Conservation (phyloP, 2,888 invertebrate genomes). For the Eueremaeus valkanovi region DNA sequence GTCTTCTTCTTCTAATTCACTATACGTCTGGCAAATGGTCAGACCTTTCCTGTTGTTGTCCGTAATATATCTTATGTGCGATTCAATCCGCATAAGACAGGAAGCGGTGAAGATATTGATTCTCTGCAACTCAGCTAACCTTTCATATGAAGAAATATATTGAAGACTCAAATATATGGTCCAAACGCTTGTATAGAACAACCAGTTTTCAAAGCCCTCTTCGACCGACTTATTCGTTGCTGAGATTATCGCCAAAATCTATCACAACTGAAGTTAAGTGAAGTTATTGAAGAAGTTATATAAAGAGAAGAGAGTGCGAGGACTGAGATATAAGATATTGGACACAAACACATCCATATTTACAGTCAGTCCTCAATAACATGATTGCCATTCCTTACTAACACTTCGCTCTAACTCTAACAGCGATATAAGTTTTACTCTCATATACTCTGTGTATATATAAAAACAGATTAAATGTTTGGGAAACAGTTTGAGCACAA, state of each 20-base stretch:
- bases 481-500: not conserved
- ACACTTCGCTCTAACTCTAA: not conserved
- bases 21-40: conserved; percentile 8
- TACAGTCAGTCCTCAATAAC: not conserved
- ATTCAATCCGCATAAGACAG: conserved; percentile 12
- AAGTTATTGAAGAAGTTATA: conserved; percentile 15
- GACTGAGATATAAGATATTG: not conserved
- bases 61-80: conserved; percentile 6
- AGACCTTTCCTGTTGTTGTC: conserved; percentile 34
- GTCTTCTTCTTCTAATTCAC: not conserved
- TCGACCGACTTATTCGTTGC: conserved; percentile 27
- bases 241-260: conserved; percentile 31
- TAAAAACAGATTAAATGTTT: not conserved
- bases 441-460: not conserved
- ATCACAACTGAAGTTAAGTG: conserved; percentile 7
- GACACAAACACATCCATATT: not conserved
- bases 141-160: not conserved
- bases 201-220: not conserved
- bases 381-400: not conserved
- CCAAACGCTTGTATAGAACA: conserved; percentile 10
- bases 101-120: conserved; percentile 34
- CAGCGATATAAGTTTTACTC: not conserved
- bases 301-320: not conserved
- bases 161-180: not conserved
- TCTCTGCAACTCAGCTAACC: conserved; percentile 4